A percentile compares a stretch with the other conserved stretches of the same genome.
Evolutionary conservation across 2,797 vertebrate genomes (phyloP).

Genomic region (Rhabdophis nuchalis): DNA sequence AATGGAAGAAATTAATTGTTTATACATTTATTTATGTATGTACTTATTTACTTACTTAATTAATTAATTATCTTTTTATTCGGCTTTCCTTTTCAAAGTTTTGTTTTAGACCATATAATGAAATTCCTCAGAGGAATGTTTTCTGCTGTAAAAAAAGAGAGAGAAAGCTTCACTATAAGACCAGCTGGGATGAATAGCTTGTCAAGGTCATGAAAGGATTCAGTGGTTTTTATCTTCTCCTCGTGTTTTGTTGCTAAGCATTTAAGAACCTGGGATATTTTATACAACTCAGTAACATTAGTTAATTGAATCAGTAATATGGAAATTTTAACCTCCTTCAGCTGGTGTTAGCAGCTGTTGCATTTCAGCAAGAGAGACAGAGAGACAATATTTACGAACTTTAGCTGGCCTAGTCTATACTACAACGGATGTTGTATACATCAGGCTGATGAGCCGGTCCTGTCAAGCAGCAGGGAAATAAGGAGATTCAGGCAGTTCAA

Average conservation of each 20-base stretch:
- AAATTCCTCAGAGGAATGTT: background rate
- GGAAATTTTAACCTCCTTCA: background rate
- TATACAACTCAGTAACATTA: background rate
- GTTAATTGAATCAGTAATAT: background rate
- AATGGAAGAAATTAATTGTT: background rate
- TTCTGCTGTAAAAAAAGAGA: background rate
- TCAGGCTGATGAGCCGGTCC: background rate
- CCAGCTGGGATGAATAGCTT: background rate
- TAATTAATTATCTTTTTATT: background rate
- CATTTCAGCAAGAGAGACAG: background rate
- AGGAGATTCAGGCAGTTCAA: background rate
- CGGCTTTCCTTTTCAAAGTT: background rate
- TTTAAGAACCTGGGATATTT: background rate
- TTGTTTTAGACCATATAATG: background rate
- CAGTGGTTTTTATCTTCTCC: background rate
- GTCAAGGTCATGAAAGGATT: background rate
- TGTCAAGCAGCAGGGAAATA: background rate
- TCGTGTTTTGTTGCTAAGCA: background rate
- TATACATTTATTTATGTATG: background rate
- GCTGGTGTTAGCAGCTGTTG: background rate
- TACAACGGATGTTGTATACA: background rate
- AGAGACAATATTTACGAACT: background rate
- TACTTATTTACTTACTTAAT: too few relatives aligned
- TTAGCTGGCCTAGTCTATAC: background rate
- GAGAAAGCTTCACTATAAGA: background rate